Evolutionary conservation across 2,113 vertebrate species (phyloP), one percentile per base, ranked within the genome.

Genomic region (Myiopsitta monachus): DNA sequence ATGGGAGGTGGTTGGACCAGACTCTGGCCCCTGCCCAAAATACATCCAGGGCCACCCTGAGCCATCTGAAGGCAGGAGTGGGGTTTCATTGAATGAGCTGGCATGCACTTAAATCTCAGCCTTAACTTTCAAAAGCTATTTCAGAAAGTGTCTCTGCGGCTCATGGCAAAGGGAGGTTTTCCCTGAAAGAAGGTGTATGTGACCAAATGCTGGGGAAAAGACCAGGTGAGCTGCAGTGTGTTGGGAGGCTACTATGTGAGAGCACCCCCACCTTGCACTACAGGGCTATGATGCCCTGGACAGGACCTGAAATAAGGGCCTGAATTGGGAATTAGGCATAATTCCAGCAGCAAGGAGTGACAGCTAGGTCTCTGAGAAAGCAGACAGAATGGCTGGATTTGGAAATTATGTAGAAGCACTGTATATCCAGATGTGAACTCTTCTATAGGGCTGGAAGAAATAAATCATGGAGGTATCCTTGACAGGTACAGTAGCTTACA

Each of bases 161-260:
- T 67, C 26, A 5, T 28, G 22, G 63, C 36, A 11, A 41, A 43
- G 44, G 24, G 36, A 43, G 21, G 14, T 8, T 70, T 87, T 41
- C 22, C 10, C n/a, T 21, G 69, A 9, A 33, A 21, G 49, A 30
- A 41, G n/a, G 22, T 1, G 5, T 38, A 31, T 0, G 2, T 21
- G 73, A 17, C 36, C 31, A 5, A 63, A 47, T 49, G n/a, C 38
- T 57, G 85, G 52, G 41, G 36, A 86, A 44, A 30, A 52, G 14
- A 0, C 27, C 0, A 0, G 18, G 49, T 1, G 23, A 61, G 30
- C 44, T 5, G 5, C 3, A 3, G 39, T 1, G 2, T 0, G 0
- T 9, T 2, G 2, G 44, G 43, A 61, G 55, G 49, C 18, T 6
- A 3, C n/a, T 15, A 0, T 1, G 14, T 0, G 8, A 1, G 18